phyloP scores from a whole-genome alignment of 2,888 invertebrate genomes.

The Anoncus sp. region DNA sequence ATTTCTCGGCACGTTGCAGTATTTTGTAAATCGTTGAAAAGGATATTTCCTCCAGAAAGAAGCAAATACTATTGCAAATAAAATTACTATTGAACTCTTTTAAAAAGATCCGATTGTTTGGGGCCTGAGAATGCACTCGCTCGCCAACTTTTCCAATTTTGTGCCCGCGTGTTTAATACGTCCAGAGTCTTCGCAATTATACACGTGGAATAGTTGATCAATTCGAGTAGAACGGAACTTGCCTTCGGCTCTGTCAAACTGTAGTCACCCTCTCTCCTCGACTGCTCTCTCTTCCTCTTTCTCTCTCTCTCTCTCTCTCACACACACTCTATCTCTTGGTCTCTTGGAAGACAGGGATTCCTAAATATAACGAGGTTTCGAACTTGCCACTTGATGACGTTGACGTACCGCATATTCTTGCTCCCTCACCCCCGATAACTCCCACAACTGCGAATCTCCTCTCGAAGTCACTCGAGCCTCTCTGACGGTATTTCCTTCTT shows the following conservation, averaged over 20 bases:
- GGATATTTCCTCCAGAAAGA: too few species aligned
- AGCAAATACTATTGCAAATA: too few species aligned
- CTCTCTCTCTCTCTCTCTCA: slow-evolving; percentile 18
- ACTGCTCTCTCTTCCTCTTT: not conserved
- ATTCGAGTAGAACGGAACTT: slow-evolving; percentile 48
- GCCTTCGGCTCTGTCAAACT: slow-evolving; percentile 24
- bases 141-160: slow-evolving; percentile 9
- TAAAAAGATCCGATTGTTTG: slow-evolving; percentile 32
- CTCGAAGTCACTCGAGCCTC: slow-evolving; percentile 37
- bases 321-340: not conserved
- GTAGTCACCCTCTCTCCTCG: not conserved
- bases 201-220: slow-evolving; percentile 48
- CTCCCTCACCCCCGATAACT: slow-evolving; percentile 21
- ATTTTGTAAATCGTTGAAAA: too few species aligned
- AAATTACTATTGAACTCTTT: too few species aligned
- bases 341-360: slow-evolving; percentile 25
- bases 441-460: slow-evolving; percentile 27
- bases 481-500: slow-evolving; percentile 26
- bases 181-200: slow-evolving; percentile 40
- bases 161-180: not conserved
- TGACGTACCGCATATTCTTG: slow-evolving; percentile 51
- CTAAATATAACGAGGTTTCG: slow-evolving; percentile 64
- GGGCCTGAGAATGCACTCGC: not conserved
- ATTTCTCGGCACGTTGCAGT: too few species aligned
- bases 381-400: slow-evolving; percentile 65